Evolutionary conservation across 1,140 invertebrate genomes (phyloP).

Genomic region (Listronotus oregonensis): DNA sequence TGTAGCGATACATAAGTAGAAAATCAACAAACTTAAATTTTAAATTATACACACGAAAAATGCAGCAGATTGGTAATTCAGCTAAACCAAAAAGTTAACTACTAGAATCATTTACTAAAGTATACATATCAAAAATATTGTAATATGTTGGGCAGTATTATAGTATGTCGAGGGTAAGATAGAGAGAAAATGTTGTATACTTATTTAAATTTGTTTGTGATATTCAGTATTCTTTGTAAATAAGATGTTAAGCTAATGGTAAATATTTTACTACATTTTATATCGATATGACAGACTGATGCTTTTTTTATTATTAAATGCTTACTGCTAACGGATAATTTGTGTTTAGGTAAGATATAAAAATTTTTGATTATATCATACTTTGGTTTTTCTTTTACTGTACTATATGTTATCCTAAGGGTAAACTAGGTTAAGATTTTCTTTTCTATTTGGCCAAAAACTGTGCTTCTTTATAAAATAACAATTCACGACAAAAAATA

Average conservation of each 20-base stretch:
- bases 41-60: too few species aligned
- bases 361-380: too few species aligned
- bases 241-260: constrained; percentile 38
- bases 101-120: constrained; percentile 9
- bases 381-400: too few species aligned
- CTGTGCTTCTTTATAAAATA: too few species aligned
- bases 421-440: too few species aligned
- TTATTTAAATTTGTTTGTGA: constrained; percentile 32
- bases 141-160: constrained; percentile 21
- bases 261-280: constrained; percentile 43
- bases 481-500: too few species aligned
- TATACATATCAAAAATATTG: constrained; percentile 22
- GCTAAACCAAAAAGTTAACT: constrained; percentile 7
- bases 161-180: constrained; percentile 14
- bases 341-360: constrained; percentile 24
- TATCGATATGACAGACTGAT: constrained; percentile 40
- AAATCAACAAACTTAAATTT: too few species aligned
- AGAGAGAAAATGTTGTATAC: constrained; percentile 30
- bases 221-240: constrained; percentile 44
- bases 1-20: too few species aligned
- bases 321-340: constrained; percentile 20
- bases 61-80: too few species aligned
- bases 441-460: too few species aligned
- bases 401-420: too few species aligned
- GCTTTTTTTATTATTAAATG: constrained; percentile 28